Evolutionary conservation across 2,797 vertebrate species (phyloP), one percentile per base, ranked within the genome.

Genomic region (Mustela erminea): DNA sequence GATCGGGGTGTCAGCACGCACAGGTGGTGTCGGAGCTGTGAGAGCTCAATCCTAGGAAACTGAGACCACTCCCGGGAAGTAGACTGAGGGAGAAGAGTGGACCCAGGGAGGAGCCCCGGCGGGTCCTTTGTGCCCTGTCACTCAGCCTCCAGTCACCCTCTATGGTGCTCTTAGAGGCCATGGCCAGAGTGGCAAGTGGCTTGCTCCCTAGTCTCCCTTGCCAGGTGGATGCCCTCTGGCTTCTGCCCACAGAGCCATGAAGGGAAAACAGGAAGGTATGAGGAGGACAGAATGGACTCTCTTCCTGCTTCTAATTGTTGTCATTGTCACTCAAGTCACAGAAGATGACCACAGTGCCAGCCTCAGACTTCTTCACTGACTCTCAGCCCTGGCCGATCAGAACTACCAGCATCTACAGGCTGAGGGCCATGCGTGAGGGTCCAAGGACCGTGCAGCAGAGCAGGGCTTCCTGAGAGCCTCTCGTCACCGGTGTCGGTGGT

Each of bases 391-490:
- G 13, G 56, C 64, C 1, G 1, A 43, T 60, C 70, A 32, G 58
- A 68, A 23, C 58, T 29, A 4, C 29, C 43, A 7, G 46, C 35
- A 2, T 29, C 11, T 10, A 4, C 32, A 29, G 35, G 49, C 20
- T 27, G 68, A 74, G 77, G 18, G 10, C 49, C 29, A 35, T 0
- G 0, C 4, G 1, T 3, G 20, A 66, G 5, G 27, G 23, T 64
- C 78, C 23, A 7, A 75, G 29, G 5, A 9, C 41, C 46, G 4
- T 3, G 32, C 64, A 27, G 27, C 20, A 13, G 41, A 5, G 4
- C 3, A 52, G n/a, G 54, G 25, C 66, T 35, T 8, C 74, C 49
- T 54, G n/a, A 75, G 66, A 90, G 25, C 58, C 29, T 87, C 77
- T 72, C 5, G n/a, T 64, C 14, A 17, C 27, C 35, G 9, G 41